Conservation (phyloP, 1,140 invertebrate genomes). For the Leptopilina boulardi region DNA sequence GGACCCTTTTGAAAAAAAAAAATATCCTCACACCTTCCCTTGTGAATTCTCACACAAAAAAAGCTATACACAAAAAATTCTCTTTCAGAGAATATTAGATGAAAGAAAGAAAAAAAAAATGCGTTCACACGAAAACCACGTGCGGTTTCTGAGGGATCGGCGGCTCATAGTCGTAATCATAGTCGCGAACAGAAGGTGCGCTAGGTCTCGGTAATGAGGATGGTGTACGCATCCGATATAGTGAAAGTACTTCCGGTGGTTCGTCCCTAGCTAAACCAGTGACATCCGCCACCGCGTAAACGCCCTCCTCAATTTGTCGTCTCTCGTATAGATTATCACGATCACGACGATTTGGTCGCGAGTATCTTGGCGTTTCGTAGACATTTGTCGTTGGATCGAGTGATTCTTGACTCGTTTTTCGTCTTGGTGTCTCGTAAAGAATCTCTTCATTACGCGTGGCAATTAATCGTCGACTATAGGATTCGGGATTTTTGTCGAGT, state of each 20-base stretch:
- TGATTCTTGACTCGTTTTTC: slow-evolving; percentile 54
- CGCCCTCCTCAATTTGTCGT: slow-evolving; percentile 58
- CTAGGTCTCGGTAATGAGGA: slow-evolving; percentile 47
- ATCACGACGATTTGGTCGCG: slow-evolving; percentile 46
- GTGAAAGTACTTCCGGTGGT: slow-evolving; percentile 65
- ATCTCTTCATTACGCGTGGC: slow-evolving; percentile 63
- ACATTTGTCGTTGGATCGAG: slow-evolving; percentile 54
- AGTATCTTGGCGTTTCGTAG: slow-evolving; percentile 67
- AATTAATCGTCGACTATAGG: slow-evolving; percentile 66
- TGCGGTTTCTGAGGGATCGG: slow-evolving; percentile 69
- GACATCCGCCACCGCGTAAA: slow-evolving; percentile 71
- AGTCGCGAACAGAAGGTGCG: slow-evolving; percentile 59
- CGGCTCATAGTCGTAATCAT: slow-evolving; percentile 68
- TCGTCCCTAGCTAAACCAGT: slow-evolving; percentile 63
- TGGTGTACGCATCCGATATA: slow-evolving; percentile 63
- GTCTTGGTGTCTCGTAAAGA: slow-evolving; percentile 63
- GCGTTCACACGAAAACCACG: slow-evolving; percentile 70
- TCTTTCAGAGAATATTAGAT: not conserved
- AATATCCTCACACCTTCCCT: slow-evolving; percentile 9
- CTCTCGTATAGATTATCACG: slow-evolving; percentile 41
- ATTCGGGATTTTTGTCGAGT: slow-evolving; percentile 67
- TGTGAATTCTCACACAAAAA: slow-evolving; percentile 14
- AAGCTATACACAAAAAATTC: slow-evolving; percentile 13
- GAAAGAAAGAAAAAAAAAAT: not conserved
- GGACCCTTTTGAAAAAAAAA: not conserved